Base-by-base conservation (phyloP, 2,888 invertebrate species). In the Dione juno region DNA sequence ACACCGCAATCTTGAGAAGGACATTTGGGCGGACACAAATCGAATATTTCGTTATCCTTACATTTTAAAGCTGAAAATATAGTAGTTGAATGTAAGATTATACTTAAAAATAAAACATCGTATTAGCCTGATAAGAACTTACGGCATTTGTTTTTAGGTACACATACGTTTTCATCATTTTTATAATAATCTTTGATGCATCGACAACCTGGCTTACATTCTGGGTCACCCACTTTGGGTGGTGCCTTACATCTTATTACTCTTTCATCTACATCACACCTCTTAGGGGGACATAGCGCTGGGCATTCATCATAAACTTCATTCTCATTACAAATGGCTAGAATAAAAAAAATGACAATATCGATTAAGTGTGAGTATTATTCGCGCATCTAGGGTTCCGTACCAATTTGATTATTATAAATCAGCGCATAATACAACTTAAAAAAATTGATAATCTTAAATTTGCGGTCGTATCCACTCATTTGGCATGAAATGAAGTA, bases 131-230 rank as follows among this genome's bases (percentile, higher is more conserved):
- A 35, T 1, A 19, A 11, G 6, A 9, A 74, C 70, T 76, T 69
- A 73, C 76, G 73, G n/a, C 78, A 78, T 58, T 74, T 14, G 8
- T 74, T 65, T 58, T 67, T 74, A 1, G 79, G 77, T 19, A 85
- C 76, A 65, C 85, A 86, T 5, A 54, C 41, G 11, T 77, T 77
- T 2, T 76, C 50, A 3, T 73, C 66, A 52, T 81, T 75, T 50
- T 79, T 80, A 0, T 80, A 76, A 52, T 77, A 80, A 1, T 79
- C 78, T 9, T 85, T 79, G 14, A 64, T 72, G 66, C 87, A 87
- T 10, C 82, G 71, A 67, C 87, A 88, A 0, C 80, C 80, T 28
- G 80, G 74, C 43, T 71, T 37, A 41, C 83, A 84, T 0, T 73
- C 74, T 1, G 80, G 75, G 53, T 82, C 81, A 9, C 85, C 84